Evolutionary conservation across 35 echinoderm and acorn worm species (phyloP).

Genomic region (Apostichopus parvimensis): DNA sequence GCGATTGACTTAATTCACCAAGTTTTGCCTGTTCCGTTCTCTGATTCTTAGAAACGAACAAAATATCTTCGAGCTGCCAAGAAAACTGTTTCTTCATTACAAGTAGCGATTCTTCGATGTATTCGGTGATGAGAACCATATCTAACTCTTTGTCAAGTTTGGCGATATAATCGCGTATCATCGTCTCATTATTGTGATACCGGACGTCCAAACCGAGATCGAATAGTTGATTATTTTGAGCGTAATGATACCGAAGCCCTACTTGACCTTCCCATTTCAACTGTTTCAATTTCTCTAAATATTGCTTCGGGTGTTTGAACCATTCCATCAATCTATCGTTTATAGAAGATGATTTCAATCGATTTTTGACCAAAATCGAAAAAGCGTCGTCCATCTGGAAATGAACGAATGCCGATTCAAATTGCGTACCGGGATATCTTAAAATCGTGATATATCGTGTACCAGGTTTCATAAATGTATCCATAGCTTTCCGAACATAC

Average conservation of each 20-base stretch:
- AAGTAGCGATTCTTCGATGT: slow-evolving; percentile 70
- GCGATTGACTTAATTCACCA: neutral
- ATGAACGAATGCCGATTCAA: slow-evolving; percentile 78
- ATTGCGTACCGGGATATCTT: slow-evolving; percentile 77
- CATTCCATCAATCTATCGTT: slow-evolving; percentile 31
- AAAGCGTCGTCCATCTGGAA: slow-evolving; percentile 67
- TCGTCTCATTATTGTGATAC: slow-evolving; percentile 35
- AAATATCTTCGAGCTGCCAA: slow-evolving; percentile 67
- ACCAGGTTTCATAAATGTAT: slow-evolving; percentile 61
- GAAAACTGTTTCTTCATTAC: slow-evolving; percentile 66
- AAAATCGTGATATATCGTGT: slow-evolving; percentile 83
- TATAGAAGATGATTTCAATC: neutral
- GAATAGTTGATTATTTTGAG: slow-evolving; percentile 47
- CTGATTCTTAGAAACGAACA: slow-evolving; percentile 75
- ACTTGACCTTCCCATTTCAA: slow-evolving; percentile 50
- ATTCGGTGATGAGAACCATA: slow-evolving; percentile 63
- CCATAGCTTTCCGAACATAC: slow-evolving; percentile 65
- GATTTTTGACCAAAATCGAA: neutral
- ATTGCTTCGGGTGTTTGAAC: slow-evolving; percentile 8
- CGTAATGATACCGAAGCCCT: neutral
- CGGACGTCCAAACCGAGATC: slow-evolving; percentile 40
- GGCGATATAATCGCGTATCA: slow-evolving; percentile 49
- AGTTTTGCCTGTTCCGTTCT: slow-evolving; percentile 29
- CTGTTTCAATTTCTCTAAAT: neutral
- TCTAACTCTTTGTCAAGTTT: slow-evolving; percentile 49